Conservation (phyloP, 2,113 vertebrate genomes). For the Pachycephala philippinensis region DNA sequence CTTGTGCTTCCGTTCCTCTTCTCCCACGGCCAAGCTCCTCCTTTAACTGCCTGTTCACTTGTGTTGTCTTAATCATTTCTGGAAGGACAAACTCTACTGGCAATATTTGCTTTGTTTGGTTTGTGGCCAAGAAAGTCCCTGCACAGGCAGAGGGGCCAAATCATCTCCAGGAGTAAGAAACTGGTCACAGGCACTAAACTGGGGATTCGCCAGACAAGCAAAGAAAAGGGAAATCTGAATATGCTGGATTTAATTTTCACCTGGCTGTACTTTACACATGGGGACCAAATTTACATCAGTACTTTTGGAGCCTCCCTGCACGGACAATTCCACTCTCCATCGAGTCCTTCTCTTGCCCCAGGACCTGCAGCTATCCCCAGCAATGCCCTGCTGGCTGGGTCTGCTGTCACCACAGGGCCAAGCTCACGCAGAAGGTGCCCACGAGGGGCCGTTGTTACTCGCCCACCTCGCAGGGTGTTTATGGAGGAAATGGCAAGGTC, state of each 20-base stretch:
- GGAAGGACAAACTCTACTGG: conserved; percentile 20
- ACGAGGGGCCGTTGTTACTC: not conserved
- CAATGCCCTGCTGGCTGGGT: not conserved
- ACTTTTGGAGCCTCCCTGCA: not conserved
- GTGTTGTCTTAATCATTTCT: not conserved
- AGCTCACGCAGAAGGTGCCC: not conserved
- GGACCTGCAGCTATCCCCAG: rapidly evolving
- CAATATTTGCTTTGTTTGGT: not conserved
- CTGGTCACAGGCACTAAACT: not conserved
- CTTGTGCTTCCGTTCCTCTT: not conserved
- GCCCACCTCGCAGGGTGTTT: not conserved
- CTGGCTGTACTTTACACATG: not conserved
- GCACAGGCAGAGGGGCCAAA: not conserved
- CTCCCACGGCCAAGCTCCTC: not conserved
- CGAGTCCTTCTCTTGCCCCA: not conserved
- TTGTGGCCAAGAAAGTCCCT: not conserved
- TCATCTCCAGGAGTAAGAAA: not conserved
- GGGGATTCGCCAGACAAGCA: not conserved
- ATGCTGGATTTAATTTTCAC: not conserved
- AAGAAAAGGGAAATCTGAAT: not conserved
- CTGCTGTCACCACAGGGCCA: not conserved
- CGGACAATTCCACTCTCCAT: not conserved
- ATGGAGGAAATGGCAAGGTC: conserved; percentile 33
- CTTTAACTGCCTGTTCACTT: not conserved
- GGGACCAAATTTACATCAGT: not conserved